Evolutionary conservation across 2,888 invertebrate species (phyloP).

Genomic region (Nezara viridula): DNA sequence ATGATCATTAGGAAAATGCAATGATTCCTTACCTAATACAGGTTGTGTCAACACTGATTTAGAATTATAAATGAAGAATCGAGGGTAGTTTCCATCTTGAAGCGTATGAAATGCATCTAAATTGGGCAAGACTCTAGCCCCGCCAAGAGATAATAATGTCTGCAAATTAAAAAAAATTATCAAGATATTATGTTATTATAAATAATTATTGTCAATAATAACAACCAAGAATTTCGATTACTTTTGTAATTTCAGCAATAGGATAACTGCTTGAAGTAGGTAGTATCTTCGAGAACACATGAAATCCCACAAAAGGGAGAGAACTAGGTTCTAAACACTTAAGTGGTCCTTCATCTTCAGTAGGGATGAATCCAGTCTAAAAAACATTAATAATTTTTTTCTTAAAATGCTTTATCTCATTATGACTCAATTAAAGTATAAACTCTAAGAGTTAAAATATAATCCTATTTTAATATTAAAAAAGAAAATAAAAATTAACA

Average conservation of each 20-base stretch:
- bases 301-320: slow-evolving; percentile 43
- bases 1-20: background rate
- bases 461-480: too few species aligned
- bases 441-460: too few species aligned
- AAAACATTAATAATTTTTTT: background rate
- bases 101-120: slow-evolving; percentile 8
- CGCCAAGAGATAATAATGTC: slow-evolving; percentile 42
- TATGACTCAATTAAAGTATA: background rate
- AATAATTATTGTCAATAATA: background rate
- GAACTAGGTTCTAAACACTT: slow-evolving; percentile 47
- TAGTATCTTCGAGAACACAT: slow-evolving; percentile 36
- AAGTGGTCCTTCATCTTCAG: slow-evolving; percentile 42
- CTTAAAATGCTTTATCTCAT: background rate
- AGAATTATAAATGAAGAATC: slow-evolving; percentile 11
- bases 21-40: background rate
- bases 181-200: background rate
- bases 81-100: slow-evolving; percentile 24
- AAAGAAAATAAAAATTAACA: too few species aligned
- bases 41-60: background rate
- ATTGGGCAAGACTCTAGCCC: slow-evolving; percentile 2
- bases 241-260: slow-evolving; percentile 46
- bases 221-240: background rate
- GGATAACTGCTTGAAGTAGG: slow-evolving; percentile 18
- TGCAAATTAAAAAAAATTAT: background rate
- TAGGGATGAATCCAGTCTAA: slow-evolving; percentile 40